phyloP scores from a whole-genome alignment of 2,113 vertebrate species.

The Mixornis gularis region DNA sequence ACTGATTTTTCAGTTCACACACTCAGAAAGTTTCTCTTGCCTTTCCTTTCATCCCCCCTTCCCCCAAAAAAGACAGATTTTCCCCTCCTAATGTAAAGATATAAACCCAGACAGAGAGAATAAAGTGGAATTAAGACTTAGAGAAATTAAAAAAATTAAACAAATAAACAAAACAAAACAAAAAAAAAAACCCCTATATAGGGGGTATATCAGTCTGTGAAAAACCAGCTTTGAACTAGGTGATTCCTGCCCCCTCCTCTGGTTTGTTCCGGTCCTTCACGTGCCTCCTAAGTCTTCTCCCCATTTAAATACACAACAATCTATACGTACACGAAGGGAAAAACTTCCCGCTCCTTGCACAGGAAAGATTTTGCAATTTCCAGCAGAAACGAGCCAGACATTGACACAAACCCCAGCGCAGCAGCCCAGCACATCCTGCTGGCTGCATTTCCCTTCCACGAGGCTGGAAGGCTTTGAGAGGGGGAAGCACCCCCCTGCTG shows the following conservation, averaged over 20 bases:
- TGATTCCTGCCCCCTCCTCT: neutral
- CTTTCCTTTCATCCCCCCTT: neutral
- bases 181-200: accelerated
- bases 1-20: neutral
- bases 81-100: neutral
- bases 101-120: neutral
- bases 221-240: neutral
- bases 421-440: slow-evolving; percentile 5
- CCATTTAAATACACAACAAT: neutral
- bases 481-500: neutral
- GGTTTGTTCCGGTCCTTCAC: neutral
- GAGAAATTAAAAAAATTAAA: neutral
- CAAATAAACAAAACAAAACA: neutral
- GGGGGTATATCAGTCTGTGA: neutral
- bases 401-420: neutral
- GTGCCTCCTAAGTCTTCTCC: neutral
- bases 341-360: neutral
- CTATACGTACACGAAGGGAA: neutral
- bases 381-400: neutral
- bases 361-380: slow-evolving; percentile 24
- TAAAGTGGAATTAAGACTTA: neutral
- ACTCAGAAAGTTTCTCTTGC: neutral
- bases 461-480: neutral
- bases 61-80: neutral
- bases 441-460: neutral